These are phyloP conservation scores for Muscicapa adusta DNA, from an alignment of 2,113 vertebrate genomes.

Conservation along the genomic window DNA sequence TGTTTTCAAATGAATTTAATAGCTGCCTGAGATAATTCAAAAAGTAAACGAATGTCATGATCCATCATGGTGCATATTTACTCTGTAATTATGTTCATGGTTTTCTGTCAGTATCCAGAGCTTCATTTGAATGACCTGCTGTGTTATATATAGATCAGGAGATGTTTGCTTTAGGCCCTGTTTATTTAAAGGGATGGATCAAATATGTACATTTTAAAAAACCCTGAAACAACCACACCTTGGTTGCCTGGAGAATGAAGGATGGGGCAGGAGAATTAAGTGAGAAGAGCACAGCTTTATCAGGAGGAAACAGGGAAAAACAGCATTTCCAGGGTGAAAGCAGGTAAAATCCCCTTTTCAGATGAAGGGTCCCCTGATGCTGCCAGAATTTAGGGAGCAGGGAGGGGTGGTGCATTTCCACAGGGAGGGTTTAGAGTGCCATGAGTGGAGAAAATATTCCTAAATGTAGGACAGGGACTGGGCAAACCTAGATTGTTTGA, in stretches of 20 bases:
- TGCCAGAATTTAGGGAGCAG: not conserved
- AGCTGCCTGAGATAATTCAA: constrained; percentile 18
- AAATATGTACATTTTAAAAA: not conserved
- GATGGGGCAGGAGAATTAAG: not conserved
- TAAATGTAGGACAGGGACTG: not conserved
- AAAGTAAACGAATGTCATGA: not conserved
- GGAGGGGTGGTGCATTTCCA: not conserved
- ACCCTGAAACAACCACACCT: not conserved
- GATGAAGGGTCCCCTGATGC: not conserved
- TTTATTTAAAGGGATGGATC: constrained; percentile 35
- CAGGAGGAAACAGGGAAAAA: not conserved
- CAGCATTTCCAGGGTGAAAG: not conserved
- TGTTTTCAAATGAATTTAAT: constrained; percentile 7
- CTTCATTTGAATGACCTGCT: not conserved
- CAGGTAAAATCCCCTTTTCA: not conserved
- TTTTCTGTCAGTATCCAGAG: constrained; percentile 33
- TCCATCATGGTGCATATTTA: not conserved
- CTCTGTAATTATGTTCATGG: not conserved
- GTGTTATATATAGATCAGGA: not conserved
- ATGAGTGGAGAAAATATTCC: not conserved
- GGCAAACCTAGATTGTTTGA: not conserved
- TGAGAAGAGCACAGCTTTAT: rapidly evolving
- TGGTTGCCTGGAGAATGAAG: not conserved
- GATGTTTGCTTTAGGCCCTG: constrained; percentile 6
- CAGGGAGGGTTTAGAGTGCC: rapidly evolving